phyloP scores from a whole-genome alignment of 2,797 vertebrate genomes.

The Acanthurus tractus region DNA sequence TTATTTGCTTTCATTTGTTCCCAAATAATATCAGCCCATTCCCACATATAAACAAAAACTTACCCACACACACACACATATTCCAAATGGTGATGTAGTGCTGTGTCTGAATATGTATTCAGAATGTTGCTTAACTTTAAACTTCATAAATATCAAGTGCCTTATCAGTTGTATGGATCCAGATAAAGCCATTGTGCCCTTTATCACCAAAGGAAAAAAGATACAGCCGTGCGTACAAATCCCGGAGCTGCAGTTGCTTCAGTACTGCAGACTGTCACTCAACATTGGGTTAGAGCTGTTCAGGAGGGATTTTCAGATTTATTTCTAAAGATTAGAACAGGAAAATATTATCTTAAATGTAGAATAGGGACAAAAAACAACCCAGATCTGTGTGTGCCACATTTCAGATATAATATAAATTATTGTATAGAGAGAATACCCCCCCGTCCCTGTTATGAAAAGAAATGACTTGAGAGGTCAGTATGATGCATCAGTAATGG shows the following conservation, averaged over 20 bases:
- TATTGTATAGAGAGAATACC: too few species aligned
- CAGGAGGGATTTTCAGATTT: not conserved
- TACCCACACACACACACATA: too few species aligned
- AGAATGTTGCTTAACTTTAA: slow-evolving; percentile 37
- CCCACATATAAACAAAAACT: not conserved
- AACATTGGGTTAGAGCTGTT: not conserved
- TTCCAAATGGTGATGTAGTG: not conserved
- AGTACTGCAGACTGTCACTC: slow-evolving; percentile 37
- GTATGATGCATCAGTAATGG: too few species aligned
- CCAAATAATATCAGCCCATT: not conserved
- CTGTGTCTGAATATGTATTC: slow-evolving; percentile 5
- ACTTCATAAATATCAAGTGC: slow-evolving; percentile 59
- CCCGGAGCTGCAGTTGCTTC: slow-evolving; percentile 15
- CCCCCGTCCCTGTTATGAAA: not conserved
- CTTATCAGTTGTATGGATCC: slow-evolving; percentile 56
- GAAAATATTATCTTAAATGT: slow-evolving; percentile 3
- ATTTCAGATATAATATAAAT: not conserved
- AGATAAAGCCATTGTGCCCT: slow-evolving; percentile 59
- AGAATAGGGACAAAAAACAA: not conserved
- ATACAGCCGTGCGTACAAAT: slow-evolving; percentile 9
- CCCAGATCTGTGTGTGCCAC: not conserved
- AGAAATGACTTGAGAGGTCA: slow-evolving; percentile 17
- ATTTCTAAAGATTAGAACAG: not conserved
- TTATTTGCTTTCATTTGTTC: not conserved
- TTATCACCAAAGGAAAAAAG: slow-evolving; percentile 61